Percentiles rank a stretch among this genome's conserved stretches.
Conservation (phyloP, 2,888 invertebrate genomes). For the Standfussiana lucernea region DNA sequence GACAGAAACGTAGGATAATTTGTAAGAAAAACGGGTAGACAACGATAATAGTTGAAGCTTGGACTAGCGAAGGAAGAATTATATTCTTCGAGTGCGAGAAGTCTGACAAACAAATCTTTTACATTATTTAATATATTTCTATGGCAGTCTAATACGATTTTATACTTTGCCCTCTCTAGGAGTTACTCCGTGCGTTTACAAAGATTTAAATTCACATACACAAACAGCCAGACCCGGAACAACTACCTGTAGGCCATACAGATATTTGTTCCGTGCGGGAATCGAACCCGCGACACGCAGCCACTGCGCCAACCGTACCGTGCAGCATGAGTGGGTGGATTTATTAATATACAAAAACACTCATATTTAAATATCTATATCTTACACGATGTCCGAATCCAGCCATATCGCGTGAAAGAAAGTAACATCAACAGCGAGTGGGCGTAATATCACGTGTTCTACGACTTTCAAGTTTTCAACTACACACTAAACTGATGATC, state of each 20-base stretch:
- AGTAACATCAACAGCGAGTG: slow-evolving; percentile 29
- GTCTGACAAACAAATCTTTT: neutral
- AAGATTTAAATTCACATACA: neutral
- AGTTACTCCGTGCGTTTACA: neutral
- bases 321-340: neutral
- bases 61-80: neutral
- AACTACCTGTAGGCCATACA: neutral
- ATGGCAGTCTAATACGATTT: neutral
- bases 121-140: neutral
- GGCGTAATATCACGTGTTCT: slow-evolving; percentile 38
- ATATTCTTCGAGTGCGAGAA: neutral
- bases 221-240: neutral
- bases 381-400: neutral
- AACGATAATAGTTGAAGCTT: neutral
- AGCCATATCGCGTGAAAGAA: slow-evolving; percentile 42
- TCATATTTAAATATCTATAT: slow-evolving; percentile 21
- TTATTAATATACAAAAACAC: neutral
- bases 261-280: neutral
- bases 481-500: slow-evolving; percentile 38
- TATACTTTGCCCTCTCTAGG: no score
- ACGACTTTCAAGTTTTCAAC: slow-evolving; percentile 53
- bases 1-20: neutral
- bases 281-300: neutral
- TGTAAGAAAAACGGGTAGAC: neutral
- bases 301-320: neutral